A percentile compares a stretch with the other conserved stretches of the same genome.
phyloP scores from a whole-genome alignment of 2,888 invertebrate species.

The Polymixis flavicincta region DNA sequence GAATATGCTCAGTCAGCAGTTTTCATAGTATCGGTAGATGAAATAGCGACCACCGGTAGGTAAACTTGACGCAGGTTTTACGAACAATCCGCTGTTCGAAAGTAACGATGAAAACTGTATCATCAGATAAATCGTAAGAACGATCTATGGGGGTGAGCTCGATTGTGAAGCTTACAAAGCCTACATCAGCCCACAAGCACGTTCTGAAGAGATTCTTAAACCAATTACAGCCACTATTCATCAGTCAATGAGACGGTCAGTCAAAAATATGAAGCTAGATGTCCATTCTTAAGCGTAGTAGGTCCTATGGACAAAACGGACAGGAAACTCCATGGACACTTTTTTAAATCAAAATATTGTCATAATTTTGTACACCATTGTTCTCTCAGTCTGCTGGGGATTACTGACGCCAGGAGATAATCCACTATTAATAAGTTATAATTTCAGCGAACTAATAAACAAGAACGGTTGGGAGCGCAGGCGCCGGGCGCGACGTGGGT shows the following conservation, averaged over 20 bases:
- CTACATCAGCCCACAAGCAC: not conserved
- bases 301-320: not conserved
- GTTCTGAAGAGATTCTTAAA: not conserved
- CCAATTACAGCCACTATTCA: not conserved
- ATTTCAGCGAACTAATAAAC: conserved; percentile 56
- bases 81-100: not conserved
- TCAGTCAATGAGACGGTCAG: not conserved
- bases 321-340: not conserved
- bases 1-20: not conserved
- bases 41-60: not conserved
- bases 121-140: not conserved
- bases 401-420: conserved; percentile 47
- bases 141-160: not conserved
- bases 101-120: not conserved
- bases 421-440: conserved; percentile 57
- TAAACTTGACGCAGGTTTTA: not conserved
- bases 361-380: not conserved
- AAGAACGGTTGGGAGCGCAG: conserved; percentile 57
- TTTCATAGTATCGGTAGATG: not conserved
- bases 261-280: not conserved
- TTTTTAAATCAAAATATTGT: not conserved
- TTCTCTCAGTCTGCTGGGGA: conserved; percentile 4
- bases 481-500: conserved; percentile 66
- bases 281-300: not conserved
- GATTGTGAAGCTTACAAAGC: not conserved